Conservation (phyloP, 2,888 invertebrate genomes). For the Epirrhoe tristata region DNA sequence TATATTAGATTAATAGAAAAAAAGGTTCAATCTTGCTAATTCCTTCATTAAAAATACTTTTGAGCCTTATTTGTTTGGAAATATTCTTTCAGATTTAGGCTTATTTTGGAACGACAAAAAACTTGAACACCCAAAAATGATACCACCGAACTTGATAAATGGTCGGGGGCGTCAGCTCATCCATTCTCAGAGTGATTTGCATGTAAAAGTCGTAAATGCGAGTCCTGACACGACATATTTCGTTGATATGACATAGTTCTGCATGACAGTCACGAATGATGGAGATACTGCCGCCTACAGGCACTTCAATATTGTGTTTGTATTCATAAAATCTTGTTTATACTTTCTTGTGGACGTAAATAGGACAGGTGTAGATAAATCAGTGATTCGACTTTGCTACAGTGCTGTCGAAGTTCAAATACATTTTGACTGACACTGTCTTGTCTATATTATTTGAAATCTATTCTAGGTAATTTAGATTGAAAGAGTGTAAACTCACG, state of each 20-base stretch:
- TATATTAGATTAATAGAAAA: no score
- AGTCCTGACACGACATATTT: conserved; percentile 57
- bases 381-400: neutral
- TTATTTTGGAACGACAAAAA: no score
- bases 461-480: no score
- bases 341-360: conserved; percentile 15
- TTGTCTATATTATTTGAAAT: no score
- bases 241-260: conserved; percentile 47
- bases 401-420: conserved; percentile 1
- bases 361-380: conserved; percentile 18
- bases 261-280: conserved; percentile 36
- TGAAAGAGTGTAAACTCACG: no score
- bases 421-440: neutral
- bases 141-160: conserved; percentile 52
- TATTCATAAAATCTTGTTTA: conserved; percentile 23
- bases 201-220: conserved; percentile 71
- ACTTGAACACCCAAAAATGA: conserved; percentile 23
- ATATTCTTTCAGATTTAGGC: no score
- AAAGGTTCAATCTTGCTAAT: no score
- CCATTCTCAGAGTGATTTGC: conserved; percentile 66
- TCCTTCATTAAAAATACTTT: no score
- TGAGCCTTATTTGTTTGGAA: no score
- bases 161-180: conserved; percentile 60
- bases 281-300: conserved; percentile 27
- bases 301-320: conserved; percentile 25